Evolutionary conservation across 2,888 invertebrate species (phyloP).

Genomic region (Noctuana brunneofusca): DNA sequence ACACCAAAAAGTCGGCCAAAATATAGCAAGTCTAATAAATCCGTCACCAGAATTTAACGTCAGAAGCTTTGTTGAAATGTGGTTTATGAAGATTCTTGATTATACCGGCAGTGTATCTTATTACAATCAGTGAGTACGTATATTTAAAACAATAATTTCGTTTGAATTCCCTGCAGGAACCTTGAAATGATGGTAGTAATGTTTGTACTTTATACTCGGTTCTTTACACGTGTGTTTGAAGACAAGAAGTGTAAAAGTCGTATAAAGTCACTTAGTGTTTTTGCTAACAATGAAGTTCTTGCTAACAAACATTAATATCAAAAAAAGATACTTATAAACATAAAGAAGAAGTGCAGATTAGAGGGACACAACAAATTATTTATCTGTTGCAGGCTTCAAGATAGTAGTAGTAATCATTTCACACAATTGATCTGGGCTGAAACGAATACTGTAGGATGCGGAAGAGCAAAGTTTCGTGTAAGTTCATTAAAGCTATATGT

Average conservation of each 20-base stretch:
- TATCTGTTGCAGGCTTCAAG: constrained; percentile 33
- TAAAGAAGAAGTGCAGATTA: too few relatives aligned
- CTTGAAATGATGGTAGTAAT: too few relatives aligned
- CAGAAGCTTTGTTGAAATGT: constrained; percentile 66
- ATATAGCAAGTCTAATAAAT: constrained; percentile 60
- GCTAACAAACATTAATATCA: too few relatives aligned
- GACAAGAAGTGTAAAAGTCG: too few relatives aligned
- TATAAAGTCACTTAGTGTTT: not conserved
- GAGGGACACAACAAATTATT: too few relatives aligned
- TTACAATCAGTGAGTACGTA: constrained; percentile 63
- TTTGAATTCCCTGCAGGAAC: not conserved
- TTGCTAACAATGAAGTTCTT: not conserved
- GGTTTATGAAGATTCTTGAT: constrained; percentile 65
- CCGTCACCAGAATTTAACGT: constrained; percentile 56
- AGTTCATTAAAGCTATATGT: constrained; percentile 39
- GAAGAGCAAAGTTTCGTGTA: constrained; percentile 68
- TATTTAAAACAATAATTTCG: not conserved
- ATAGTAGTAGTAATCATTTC: constrained; percentile 49
- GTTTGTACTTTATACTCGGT: too few relatives aligned
- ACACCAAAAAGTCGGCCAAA: constrained; percentile 62
- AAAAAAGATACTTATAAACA: too few relatives aligned
- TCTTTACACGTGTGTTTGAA: too few relatives aligned
- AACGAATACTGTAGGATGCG: constrained; percentile 67
- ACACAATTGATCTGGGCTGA: constrained; percentile 76
- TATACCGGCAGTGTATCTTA: constrained; percentile 61